Evolutionary conservation across 2,888 invertebrate genomes (phyloP).

Genomic region (Ectemnius cavifrons): DNA sequence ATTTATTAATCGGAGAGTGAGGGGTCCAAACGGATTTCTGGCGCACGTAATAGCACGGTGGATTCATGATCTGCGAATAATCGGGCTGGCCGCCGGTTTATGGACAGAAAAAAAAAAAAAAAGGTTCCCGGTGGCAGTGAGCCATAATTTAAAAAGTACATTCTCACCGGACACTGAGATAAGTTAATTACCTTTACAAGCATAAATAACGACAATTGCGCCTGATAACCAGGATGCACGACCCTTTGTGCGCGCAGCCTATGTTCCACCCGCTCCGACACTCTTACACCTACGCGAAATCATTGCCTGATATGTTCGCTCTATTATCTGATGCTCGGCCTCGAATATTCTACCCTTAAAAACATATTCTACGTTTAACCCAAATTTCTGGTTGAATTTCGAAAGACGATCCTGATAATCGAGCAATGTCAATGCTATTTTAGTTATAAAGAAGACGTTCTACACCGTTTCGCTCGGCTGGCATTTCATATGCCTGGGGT

Average conservation of each 20-base stretch:
- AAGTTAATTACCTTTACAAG: constrained; percentile 60
- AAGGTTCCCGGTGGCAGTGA: constrained; percentile 37
- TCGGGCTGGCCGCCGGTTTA: constrained; percentile 43
- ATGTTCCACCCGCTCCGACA: constrained; percentile 31
- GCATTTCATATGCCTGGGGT: too few species aligned
- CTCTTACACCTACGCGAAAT: constrained; percentile 47
- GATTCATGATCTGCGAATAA: constrained; percentile 47
- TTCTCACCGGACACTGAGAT: constrained; percentile 53
- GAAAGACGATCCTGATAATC: too few species aligned
- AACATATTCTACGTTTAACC: too few species aligned
- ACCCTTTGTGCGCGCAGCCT: constrained; percentile 40
- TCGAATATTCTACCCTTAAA: constrained; percentile 14
- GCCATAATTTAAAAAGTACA: constrained; percentile 53
- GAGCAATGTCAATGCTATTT: too few species aligned
- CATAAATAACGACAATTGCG: constrained; percentile 63
- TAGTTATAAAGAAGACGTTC: background rate
- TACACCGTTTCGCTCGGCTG: background rate
- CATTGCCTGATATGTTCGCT: constrained; percentile 40
- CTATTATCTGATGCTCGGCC: constrained; percentile 41
- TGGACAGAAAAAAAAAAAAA: constrained; percentile 48
- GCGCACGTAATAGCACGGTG: background rate
- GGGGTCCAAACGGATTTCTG: too few species aligned
- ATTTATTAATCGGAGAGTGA: too few species aligned
- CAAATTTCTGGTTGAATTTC: too few species aligned
- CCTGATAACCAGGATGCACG: constrained; percentile 56